Conservation (phyloP, 1,140 invertebrate species). For the Pseudomyrmex concolor region DNA sequence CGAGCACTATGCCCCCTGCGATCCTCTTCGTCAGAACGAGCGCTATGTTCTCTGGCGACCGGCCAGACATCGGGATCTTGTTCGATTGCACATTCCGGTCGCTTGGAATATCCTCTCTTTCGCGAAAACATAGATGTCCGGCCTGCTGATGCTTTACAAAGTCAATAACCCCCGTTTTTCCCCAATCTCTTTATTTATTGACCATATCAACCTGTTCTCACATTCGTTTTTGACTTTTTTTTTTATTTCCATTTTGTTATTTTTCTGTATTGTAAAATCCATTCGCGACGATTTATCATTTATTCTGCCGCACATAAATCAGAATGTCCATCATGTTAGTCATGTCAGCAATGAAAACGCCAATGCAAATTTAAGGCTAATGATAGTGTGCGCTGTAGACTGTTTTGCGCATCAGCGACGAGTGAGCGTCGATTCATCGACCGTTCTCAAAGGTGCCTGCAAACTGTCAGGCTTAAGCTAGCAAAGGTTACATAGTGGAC, state of each 20-base stretch:
- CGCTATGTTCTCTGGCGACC: slow-evolving; percentile 64
- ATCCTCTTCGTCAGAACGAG: slow-evolving; percentile 37
- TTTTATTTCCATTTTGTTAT: slow-evolving; percentile 27
- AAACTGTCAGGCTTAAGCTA: slow-evolving; percentile 43
- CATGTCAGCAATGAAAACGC: not conserved
- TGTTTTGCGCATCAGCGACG: not conserved
- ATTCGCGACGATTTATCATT: slow-evolving; percentile 25
- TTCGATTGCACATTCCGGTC: slow-evolving; percentile 38
- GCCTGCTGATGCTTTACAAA: slow-evolving; percentile 23
- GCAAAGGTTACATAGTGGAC: slow-evolving; percentile 40
- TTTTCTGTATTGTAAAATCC: not conserved
- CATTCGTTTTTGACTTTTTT: not conserved
- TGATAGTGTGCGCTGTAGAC: not conserved
- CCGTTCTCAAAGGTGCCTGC: slow-evolving; percentile 42
- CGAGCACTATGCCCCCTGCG: slow-evolving; percentile 36
- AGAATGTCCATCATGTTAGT: not conserved
- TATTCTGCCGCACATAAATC: slow-evolving; percentile 12
- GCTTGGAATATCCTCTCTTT: slow-evolving; percentile 32
- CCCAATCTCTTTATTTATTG: not conserved
- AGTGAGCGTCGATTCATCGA: not conserved
- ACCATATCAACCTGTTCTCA: slow-evolving; percentile 25
- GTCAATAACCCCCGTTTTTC: slow-evolving; percentile 36
- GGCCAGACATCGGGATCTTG: slow-evolving; percentile 65
- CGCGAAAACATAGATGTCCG: slow-evolving; percentile 33
- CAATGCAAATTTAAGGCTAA: not conserved